Percentiles rank a stretch among this genome's conserved stretches.
These are phyloP conservation scores for Siphamia tubifer DNA, from an alignment of 2,113 vertebrate species.

Conservation along the genomic window DNA sequence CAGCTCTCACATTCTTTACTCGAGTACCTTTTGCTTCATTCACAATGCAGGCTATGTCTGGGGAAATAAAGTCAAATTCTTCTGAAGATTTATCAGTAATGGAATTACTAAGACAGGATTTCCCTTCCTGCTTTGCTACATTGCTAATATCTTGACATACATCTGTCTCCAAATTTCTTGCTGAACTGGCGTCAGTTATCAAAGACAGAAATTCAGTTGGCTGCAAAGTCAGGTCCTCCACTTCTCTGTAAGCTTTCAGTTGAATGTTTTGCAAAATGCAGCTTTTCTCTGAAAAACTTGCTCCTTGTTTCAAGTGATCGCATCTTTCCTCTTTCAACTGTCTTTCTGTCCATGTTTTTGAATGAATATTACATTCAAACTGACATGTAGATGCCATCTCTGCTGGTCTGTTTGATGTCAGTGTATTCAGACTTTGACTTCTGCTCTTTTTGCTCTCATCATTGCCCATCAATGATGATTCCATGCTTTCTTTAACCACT, in stretches of 20 bases:
- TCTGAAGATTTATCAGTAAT: neutral
- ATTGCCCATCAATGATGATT: constrained; percentile 23
- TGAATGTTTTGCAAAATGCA: no score
- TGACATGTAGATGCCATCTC: neutral
- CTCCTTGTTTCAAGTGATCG: constrained; percentile 11
- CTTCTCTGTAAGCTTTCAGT: no score
- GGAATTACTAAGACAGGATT: neutral
- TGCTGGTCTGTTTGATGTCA: no score
- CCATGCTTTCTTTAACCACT: constrained; percentile 74
- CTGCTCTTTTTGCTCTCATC: neutral
- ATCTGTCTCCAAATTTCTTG: neutral
- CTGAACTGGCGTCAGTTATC: neutral
- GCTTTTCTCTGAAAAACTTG: neutral
- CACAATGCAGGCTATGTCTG: neutral
- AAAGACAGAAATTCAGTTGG: neutral
- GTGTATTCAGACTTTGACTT: constrained; percentile 12
- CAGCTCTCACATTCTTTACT: neutral
- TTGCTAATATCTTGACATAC: neutral
- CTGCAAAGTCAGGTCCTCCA: neutral
- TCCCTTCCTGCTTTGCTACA: neutral
- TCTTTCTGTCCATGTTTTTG: neutral
- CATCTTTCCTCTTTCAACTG: neutral
- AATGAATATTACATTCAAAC: constrained; percentile 1
- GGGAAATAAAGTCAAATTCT: neutral
- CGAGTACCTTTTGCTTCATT: neutral